Evolutionary conservation across 2,113 vertebrate species (phyloP), one percentile per base, ranked within the genome.

Genomic region (Spermophilus dauricus): DNA sequence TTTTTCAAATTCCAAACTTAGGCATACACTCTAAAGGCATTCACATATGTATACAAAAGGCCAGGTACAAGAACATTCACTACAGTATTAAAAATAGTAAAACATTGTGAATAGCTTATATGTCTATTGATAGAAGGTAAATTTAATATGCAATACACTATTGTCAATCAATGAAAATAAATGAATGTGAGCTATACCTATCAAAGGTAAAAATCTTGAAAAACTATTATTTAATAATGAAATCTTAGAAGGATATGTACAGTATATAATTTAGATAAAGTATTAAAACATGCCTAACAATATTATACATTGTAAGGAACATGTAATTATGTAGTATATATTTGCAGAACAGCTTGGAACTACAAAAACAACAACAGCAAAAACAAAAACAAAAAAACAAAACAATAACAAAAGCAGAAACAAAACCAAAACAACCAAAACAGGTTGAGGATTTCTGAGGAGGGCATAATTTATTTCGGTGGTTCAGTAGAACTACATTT

Each of bases 21-120:
- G 26, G 53, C 18, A 70, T 53, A 6, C 11, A 61, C 70, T 42
- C n/a, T 89, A 53, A 85, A 53, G 78, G 61, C 86, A 81, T 75
- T 63, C 58, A 65, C 34, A 58, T 34, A 24, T 51, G 2, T 22
- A 37, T 67, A 72, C 34, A 37, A 28, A 70, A 65, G 18, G 22
- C 39, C 69, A 96, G 53, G 39, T 93, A 39, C 63, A 77, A 93
- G 75, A 78, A 82, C 72, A 26, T 77, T 83, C n/a, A 73, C 65
- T 58, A 63, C 18, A 96, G 81, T 70, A 86, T 69, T 72, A 96
- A 86, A 78, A 89, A 92, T 77, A 86, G 26, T 28, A 81, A 53
- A 81, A 89, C 51, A 94, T 26, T 93, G 42, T 72, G 70, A 93
- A 89, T 7, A 81, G 65, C n/a, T 39, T 83, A 89, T 83, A 83